Evolutionary conservation across 2,888 invertebrate species (phyloP), one percentile per base, ranked within the genome.

Genomic region (Odontocerum albicorne): DNA sequence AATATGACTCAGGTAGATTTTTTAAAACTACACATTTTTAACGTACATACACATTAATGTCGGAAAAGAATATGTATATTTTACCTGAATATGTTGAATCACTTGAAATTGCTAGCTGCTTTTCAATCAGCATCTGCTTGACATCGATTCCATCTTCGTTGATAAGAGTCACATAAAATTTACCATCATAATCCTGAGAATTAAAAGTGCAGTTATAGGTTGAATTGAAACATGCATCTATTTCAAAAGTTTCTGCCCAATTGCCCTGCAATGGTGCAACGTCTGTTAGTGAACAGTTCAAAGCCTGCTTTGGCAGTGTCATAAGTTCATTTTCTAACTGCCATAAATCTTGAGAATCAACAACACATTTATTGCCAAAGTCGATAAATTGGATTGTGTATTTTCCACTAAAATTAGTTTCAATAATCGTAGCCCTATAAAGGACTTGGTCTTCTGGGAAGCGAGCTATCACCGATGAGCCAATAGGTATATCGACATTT

Each of bases 341-440:
- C 82, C 86, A 90, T 17, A 90, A 81, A 63, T 87, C 84, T 56
- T 73, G 77, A 0, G 75, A 73, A 39, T 81, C 79, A 0, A 89
- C 85, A 0, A 81, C 72, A 33, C 84, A 82, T 51, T 80, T 80
- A 65, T 89, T 90, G 2, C 91, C 91, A 63, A 87, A 89, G 69
- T 91, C 91, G 1, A 91, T 79, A 65, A 87, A 90, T 19, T 82
- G 78, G 0, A 91, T 86, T 52, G 84, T 79, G 67, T 83, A 84
- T 63, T 83, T 81, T 1, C 79, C 77, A 35, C 76, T 70, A 59
- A 80, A 77, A 55, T 82, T 80, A 36, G 79, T 75, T 2, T 83
- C 77, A 1, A 84, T 66, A 1, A 90, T 73, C 27, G 81, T 80
- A 1, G 87, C 90, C 44, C 91, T 75, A 67, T 90, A 88, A 13